Base-by-base conservation (phyloP, 1,140 invertebrate genomes). In the Alviniconcha marisindica region DNA sequence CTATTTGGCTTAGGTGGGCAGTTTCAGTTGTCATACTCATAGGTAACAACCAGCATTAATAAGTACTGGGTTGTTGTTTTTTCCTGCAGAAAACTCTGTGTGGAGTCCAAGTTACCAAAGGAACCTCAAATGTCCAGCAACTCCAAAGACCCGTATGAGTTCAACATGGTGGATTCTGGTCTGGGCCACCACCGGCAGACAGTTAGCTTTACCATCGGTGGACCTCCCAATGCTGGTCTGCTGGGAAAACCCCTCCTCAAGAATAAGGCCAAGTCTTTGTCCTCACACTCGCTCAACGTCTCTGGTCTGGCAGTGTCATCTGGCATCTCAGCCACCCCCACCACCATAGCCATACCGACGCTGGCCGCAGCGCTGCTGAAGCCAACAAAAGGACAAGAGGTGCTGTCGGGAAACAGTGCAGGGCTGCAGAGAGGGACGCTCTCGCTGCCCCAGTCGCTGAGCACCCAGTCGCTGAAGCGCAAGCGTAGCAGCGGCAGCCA, bases 91-190 rank as follows among this genome's bases (percentile, higher is more conserved):
- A 92, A 92, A 88, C 82, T 91, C 60, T 92, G 91, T 89, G 87
- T 92, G 38, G 91, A 92, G 84, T 89, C 90, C 14, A 91, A 91
- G 77, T 81, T 92, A 48, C 90, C 91, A 14, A 90, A 90, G 76
- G 91, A 92, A 74, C 78, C 87, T 40, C 90, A 90, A 69, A 73
- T 84, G 69, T 31, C 74, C 2, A 86, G 84, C 51, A 89, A 86
- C 74, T 89, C 89, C 38, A 87, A 90, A 76, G 91, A 92, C 83
- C 91, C 91, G 0, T 92, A 92, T 84, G 91, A 91, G 60, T 92
- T 92, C 82, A 89, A 86, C 48, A 79, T 86, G 54, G 56, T 90
- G 42, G 90, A 92, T 78, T 80, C 80, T 63, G 76, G 83, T 36
- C 78, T 82, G 76, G 79, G 66, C n/a, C 85, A 87, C 40, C 84